These are phyloP conservation scores for Eustalomyia histrio DNA, from an alignment of 2,888 invertebrate species.

Conservation along the genomic window DNA sequence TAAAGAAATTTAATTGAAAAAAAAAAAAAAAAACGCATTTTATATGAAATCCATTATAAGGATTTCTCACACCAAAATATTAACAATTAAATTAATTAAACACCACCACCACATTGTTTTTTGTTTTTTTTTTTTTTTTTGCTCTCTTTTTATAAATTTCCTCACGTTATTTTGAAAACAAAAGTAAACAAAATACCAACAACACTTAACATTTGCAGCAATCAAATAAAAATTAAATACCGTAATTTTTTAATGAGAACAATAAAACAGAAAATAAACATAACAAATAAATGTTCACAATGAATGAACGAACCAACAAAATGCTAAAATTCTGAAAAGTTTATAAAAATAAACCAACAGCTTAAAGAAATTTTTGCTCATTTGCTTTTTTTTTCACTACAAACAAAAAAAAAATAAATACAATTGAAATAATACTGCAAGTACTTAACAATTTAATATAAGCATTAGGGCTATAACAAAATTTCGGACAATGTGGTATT, in stretches of 20 bases:
- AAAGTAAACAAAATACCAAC: conserved; percentile 35
- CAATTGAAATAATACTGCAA: not conserved
- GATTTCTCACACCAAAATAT: not conserved
- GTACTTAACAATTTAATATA: not conserved
- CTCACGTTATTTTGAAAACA: conserved; percentile 30
- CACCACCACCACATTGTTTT: not conserved
- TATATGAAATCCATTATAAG: not conserved
- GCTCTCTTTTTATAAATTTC: not conserved
- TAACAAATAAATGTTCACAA: conserved; percentile 6
- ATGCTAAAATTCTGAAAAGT: not conserved
- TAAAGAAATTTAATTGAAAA: too few relatives aligned
- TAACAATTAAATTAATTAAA: conserved; percentile 45
- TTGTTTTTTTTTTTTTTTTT: not conserved
- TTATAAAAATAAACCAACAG: not conserved
- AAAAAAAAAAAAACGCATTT: too few relatives aligned
- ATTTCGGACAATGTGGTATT: too few relatives aligned
- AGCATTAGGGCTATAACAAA: too few relatives aligned
- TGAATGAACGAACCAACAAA: conserved; percentile 9
- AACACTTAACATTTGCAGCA: conserved; percentile 51
- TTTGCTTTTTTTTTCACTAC: not conserved
- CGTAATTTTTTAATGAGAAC: conserved; percentile 51
- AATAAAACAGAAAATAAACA: conserved; percentile 17
- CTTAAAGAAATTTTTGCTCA: not conserved
- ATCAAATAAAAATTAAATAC: conserved; percentile 55
- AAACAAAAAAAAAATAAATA: not conserved